Percentiles rank a stretch among this genome's conserved stretches.
These are phyloP conservation scores for Synaphobranchus kaupii DNA, from an alignment of 2,797 vertebrate species.

Conservation along the genomic window DNA sequence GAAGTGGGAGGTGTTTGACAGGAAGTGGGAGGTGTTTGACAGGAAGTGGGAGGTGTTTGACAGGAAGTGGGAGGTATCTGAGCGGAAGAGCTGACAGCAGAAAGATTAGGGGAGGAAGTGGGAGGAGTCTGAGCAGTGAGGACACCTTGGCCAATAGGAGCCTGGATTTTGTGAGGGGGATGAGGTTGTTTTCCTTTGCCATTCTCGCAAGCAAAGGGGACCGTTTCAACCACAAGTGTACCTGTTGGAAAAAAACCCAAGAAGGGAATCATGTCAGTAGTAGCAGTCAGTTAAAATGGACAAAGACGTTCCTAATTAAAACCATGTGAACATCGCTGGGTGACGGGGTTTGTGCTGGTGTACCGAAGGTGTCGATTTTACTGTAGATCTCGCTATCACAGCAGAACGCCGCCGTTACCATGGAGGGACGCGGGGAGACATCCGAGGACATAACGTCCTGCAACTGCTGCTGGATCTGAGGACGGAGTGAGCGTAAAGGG, in stretches of 20 bases:
- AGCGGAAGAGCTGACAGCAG: background rate
- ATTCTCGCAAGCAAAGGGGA: conserved; percentile 32
- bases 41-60: no score
- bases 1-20: background rate
- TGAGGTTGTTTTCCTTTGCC: background rate
- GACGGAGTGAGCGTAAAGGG: background rate
- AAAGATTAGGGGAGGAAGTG: background rate
- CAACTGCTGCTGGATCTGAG: conserved; percentile 47
- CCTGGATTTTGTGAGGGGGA: background rate
- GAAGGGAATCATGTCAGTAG: background rate
- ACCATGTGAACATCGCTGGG: conserved; percentile 5
- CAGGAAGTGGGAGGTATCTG: background rate
- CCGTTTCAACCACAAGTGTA: conserved; percentile 21
- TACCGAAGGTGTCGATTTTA: conserved; percentile 45
- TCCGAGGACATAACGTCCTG: conserved; percentile 43
- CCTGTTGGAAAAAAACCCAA: background rate
- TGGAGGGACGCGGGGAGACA: conserved; percentile 32
- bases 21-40: no score
- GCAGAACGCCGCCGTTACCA: conserved; percentile 42
- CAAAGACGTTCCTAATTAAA: background rate
- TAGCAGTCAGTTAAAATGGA: background rate
- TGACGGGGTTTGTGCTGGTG: background rate
- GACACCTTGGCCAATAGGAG: background rate
- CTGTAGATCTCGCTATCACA: conserved; percentile 37
- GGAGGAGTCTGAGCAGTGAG: background rate